These are phyloP conservation scores for Hoplodrina ambigua DNA, from an alignment of 2,888 invertebrate genomes.

Conservation along the genomic window DNA sequence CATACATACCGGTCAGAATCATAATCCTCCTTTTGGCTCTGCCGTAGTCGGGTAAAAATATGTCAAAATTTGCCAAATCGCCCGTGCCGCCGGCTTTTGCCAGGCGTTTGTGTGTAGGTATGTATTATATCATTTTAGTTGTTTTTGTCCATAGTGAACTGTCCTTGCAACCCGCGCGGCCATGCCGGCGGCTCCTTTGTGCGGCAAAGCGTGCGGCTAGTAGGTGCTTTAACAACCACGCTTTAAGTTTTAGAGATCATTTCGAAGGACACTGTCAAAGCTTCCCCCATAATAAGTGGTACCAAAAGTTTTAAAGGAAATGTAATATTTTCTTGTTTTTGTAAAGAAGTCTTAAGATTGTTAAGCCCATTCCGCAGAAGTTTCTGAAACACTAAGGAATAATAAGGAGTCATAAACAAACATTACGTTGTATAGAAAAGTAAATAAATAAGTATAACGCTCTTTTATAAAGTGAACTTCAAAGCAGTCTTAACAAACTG, in stretches of 20 bases:
- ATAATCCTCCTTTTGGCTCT: too few relatives aligned
- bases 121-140: too few relatives aligned
- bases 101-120: too few relatives aligned
- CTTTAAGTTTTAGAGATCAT: conserved; percentile 32
- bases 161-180: too few relatives aligned
- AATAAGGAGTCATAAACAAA: conserved; percentile 55
- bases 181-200: too few relatives aligned
- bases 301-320: conserved; percentile 54
- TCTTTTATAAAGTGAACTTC: conserved; percentile 28
- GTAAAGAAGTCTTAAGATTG: conserved; percentile 57
- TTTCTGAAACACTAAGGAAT: conserved; percentile 54
- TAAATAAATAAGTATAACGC: conserved; percentile 23
- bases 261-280: conserved; percentile 48
- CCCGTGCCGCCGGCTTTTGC: too few relatives aligned
- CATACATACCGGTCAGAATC: too few relatives aligned
- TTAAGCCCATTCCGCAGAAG: conserved; percentile 55
- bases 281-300: conserved; percentile 43
- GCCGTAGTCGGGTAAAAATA: too few relatives aligned
- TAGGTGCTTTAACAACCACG: conserved; percentile 26
- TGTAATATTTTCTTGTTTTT: conserved; percentile 59
- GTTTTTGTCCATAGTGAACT: too few relatives aligned
- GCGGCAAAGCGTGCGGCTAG: too few relatives aligned
- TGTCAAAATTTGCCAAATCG: too few relatives aligned
- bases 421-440: conserved; percentile 35
- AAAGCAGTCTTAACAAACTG: conserved; percentile 28